These are phyloP conservation scores for Pelecanoides urinatrix DNA, from an alignment of 2,113 vertebrate genomes.

Conservation along the genomic window DNA sequence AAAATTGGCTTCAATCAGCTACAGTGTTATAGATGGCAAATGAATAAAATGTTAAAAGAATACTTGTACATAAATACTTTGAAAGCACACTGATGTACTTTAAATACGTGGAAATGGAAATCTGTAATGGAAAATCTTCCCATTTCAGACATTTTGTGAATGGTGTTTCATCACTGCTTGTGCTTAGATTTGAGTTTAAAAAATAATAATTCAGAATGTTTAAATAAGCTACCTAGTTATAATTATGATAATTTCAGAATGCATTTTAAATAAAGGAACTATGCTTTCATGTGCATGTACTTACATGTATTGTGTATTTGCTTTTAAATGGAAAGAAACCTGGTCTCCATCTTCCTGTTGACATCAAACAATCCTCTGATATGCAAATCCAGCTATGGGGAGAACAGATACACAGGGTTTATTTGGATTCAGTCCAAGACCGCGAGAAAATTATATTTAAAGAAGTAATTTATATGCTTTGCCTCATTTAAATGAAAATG, in stretches of 20 bases:
- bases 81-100: not conserved
- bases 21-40: not conserved
- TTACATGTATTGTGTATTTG: constrained; percentile 66
- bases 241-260: constrained; percentile 54
- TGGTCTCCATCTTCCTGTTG: constrained; percentile 73
- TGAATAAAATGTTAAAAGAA: not conserved
- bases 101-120: not conserved
- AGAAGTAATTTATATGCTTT: constrained; percentile 44
- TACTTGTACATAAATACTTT: not conserved
- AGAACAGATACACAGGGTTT: constrained; percentile 57
- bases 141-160: not conserved
- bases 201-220: constrained; percentile 1
- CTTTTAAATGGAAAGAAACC: constrained; percentile 74
- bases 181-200: not conserved
- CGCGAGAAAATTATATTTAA: constrained; percentile 53
- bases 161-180: not conserved
- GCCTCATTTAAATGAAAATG: constrained; percentile 51
- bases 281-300: constrained; percentile 40
- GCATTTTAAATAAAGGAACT: constrained; percentile 57
- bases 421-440: constrained; percentile 73
- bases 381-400: constrained; percentile 74
- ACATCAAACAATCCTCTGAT: constrained; percentile 82
- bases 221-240: constrained; percentile 33
- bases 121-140: not conserved
- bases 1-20: not conserved